Conservation (phyloP, 1,140 invertebrate genomes). For the Colletes latitarsis region DNA sequence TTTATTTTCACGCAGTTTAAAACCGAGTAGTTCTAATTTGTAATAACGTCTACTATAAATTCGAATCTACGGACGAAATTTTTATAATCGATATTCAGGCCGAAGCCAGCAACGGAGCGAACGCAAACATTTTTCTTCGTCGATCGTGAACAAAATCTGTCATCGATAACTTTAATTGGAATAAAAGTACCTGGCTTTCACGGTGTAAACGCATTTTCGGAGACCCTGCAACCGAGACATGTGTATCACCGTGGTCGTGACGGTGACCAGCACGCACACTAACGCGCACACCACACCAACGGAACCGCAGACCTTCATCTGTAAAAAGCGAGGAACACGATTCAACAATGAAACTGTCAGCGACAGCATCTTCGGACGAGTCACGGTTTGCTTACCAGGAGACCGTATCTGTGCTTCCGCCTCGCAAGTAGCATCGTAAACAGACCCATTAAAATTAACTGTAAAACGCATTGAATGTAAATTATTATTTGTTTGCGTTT, state of each 20-base stretch:
- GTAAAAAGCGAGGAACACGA: constrained; percentile 48
- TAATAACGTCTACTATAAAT: no score
- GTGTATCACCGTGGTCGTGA: constrained; percentile 95
- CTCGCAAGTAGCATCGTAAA: constrained; percentile 92
- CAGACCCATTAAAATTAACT: constrained; percentile 92
- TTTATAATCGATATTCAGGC: no score
- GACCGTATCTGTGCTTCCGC: constrained; percentile 91
- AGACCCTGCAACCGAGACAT: constrained; percentile 94
- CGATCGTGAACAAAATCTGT: no score
- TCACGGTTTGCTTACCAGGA: constrained; percentile 85
- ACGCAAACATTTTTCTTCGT: no score
- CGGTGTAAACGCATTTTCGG: constrained; percentile 92
- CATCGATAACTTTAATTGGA: no score
- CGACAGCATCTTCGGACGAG: constrained; percentile 5
- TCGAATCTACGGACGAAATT: no score
- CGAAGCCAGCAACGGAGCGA: no score
- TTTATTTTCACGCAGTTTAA: no score
- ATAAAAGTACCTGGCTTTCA: constrained; percentile 72
- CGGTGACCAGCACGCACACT: constrained; percentile 92
- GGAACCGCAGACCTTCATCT: constrained; percentile 93
- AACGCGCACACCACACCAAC: constrained; percentile 91
- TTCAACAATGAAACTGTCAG: constrained; percentile 9
- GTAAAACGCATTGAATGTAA: constrained; percentile 62
- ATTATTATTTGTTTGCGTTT: not conserved
- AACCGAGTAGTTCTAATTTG: no score